Conservation (phyloP, 2,797 vertebrate genomes). For the Poecilia wingei region DNA sequence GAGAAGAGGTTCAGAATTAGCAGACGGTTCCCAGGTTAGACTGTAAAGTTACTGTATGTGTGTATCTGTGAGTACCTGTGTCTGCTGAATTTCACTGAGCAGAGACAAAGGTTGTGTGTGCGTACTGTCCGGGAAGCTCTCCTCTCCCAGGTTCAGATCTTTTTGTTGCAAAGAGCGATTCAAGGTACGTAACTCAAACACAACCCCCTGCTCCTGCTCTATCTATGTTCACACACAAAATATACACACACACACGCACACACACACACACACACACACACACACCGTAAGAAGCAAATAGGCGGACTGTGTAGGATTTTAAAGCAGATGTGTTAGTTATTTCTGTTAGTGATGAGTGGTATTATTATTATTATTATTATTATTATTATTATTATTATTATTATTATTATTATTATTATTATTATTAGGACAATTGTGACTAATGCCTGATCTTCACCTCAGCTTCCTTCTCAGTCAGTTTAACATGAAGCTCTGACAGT, state of each 20-base stretch:
- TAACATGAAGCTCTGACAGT: constrained; percentile 70
- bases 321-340: constrained; percentile 26
- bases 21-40: constrained; percentile 2
- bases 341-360: constrained; percentile 30
- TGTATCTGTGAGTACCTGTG: constrained; percentile 67
- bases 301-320: constrained; percentile 1
- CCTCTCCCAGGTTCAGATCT: constrained; percentile 76
- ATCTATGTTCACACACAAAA: constrained; percentile 67
- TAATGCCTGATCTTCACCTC: constrained; percentile 72
- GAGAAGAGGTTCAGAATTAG: constrained; percentile 13
- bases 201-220: constrained; percentile 82
- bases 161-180: constrained; percentile 80
- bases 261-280: constrained; percentile 18
- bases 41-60: constrained; percentile 15
- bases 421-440: neutral
- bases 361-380: neutral
- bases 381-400: constrained; percentile 2
- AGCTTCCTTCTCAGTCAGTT: constrained; percentile 74
- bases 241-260: constrained; percentile 28
- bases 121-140: constrained; percentile 68
- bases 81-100: constrained; percentile 78
- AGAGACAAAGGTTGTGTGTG: constrained; percentile 70
- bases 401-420: too few species aligned
- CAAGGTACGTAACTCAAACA: constrained; percentile 83
- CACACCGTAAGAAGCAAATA: constrained; percentile 19